Evolutionary conservation across 2,888 invertebrate species (phyloP).

Genomic region (Pardosa pseudoannulata): DNA sequence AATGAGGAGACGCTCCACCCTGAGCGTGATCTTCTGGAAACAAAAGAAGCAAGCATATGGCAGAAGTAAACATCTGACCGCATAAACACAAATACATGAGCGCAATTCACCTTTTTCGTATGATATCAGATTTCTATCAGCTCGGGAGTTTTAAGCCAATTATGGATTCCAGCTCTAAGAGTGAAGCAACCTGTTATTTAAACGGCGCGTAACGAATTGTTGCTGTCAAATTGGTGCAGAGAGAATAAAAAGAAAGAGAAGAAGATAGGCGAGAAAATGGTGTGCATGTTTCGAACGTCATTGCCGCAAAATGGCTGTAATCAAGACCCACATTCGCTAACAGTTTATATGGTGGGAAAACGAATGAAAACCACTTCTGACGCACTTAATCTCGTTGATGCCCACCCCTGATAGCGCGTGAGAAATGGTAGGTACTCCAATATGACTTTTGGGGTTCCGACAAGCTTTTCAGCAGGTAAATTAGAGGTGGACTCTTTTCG

Average conservation of each 20-base stretch:
- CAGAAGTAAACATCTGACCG: too few relatives aligned
- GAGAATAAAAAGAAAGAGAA: background rate
- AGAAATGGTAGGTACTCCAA: too few relatives aligned
- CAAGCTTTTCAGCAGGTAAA: too few relatives aligned
- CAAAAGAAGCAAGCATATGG: too few relatives aligned
- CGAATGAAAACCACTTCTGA: too few relatives aligned
- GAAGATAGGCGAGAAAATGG: background rate
- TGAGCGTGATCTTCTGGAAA: too few relatives aligned
- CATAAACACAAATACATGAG: too few relatives aligned
- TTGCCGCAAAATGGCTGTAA: background rate
- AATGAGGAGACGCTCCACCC: too few relatives aligned
- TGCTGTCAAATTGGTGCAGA: conserved; percentile 11
- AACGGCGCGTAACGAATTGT: conserved; percentile 43
- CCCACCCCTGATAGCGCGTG: background rate
- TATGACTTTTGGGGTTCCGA: too few relatives aligned
- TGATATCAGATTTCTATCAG: background rate
- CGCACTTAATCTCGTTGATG: too few relatives aligned
- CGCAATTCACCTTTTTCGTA: too few relatives aligned
- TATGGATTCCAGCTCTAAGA: conserved; percentile 25
- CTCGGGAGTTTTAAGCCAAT: conserved; percentile 26
- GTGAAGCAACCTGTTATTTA: conserved; percentile 45
- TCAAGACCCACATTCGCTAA: conserved; percentile 7
- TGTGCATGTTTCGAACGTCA: background rate
- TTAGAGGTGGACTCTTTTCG: too few relatives aligned
- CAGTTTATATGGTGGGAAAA: background rate